Evolutionary conservation across 53 echinoderm and acorn worm species (phyloP).

Genomic region (Holothuria scabra): DNA sequence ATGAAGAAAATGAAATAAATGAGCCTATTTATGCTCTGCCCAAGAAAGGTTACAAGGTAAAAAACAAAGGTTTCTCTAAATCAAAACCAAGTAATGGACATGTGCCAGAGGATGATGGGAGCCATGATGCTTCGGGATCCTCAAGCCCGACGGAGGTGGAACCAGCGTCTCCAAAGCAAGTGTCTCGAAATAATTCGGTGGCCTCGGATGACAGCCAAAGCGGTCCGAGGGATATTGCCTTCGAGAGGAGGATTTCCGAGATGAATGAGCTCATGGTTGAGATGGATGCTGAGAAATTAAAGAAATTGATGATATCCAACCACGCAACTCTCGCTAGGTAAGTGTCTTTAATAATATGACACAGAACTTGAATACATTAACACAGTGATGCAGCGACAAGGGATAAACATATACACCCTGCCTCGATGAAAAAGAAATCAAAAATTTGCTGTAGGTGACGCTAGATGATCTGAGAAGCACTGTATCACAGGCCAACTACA

Average conservation of each 20-base stretch:
- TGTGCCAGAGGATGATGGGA: background rate
- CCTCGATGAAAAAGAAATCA: too few species aligned
- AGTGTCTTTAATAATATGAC: too few species aligned
- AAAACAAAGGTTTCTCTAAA: slow-evolving; percentile 37
- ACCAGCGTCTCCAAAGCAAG: slow-evolving; percentile 16
- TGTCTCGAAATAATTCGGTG: slow-evolving; percentile 3
- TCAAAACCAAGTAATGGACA: slow-evolving; percentile 17
- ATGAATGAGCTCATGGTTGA: slow-evolving; percentile 73
- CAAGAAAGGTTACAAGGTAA: slow-evolving; percentile 44
- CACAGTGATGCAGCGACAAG: too few species aligned
- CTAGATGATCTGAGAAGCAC: too few species aligned
- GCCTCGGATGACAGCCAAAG: slow-evolving; percentile 53
- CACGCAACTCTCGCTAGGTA: slow-evolving; percentile 91
- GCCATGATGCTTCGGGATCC: background rate
- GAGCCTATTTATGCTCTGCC: background rate
- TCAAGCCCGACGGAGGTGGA: background rate
- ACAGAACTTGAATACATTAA: too few species aligned
- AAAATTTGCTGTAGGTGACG: too few species aligned
- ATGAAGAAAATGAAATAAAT: background rate
- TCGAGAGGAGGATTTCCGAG: slow-evolving; percentile 83
- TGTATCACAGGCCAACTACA: too few species aligned
- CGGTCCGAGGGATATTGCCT: slow-evolving; percentile 48
- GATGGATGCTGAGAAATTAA: slow-evolving; percentile 89
- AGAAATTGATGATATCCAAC: slow-evolving; percentile 86
- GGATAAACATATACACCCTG: too few species aligned